phyloP scores from a whole-genome alignment of 2,113 vertebrate genomes.

The Rousettus leschenaultii region DNA sequence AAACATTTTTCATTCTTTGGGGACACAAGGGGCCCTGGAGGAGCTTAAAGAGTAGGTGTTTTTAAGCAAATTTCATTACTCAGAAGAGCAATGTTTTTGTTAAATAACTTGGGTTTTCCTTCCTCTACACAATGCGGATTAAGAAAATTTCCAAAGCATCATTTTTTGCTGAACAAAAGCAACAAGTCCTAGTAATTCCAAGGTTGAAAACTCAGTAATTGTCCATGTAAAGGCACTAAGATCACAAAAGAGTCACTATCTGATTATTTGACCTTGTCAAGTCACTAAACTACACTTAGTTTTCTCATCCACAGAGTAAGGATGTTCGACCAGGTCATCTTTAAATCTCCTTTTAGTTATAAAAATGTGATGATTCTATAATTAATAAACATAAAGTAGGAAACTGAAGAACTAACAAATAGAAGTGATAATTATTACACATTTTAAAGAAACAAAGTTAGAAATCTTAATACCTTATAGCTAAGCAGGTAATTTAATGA shows the following conservation, averaged over 20 bases:
- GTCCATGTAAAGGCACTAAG: background rate
- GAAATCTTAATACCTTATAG: background rate
- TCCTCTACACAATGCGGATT: background rate
- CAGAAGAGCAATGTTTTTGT: background rate
- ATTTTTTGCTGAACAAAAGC: background rate
- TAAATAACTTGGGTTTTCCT: background rate
- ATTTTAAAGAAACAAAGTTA: background rate
- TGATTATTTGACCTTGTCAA: background rate
- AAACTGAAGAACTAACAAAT: background rate
- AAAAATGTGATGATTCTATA: background rate
- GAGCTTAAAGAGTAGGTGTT: background rate
- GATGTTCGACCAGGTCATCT: constrained; percentile 28
- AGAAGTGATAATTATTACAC: background rate
- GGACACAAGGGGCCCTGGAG: background rate
- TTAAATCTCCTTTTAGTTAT: constrained; percentile 18
- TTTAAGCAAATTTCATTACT: constrained; percentile 12
- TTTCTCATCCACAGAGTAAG: constrained; percentile 51
- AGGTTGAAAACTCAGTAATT: background rate
- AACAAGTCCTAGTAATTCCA: background rate
- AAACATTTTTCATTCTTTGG: background rate
- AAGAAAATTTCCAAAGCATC: background rate
- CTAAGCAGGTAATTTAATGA: background rate
- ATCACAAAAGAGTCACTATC: background rate
- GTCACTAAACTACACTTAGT: constrained; percentile 4
- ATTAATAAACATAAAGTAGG: background rate